Conservation (phyloP, 2,113 vertebrate genomes). For the Paralichthys olivaceus region DNA sequence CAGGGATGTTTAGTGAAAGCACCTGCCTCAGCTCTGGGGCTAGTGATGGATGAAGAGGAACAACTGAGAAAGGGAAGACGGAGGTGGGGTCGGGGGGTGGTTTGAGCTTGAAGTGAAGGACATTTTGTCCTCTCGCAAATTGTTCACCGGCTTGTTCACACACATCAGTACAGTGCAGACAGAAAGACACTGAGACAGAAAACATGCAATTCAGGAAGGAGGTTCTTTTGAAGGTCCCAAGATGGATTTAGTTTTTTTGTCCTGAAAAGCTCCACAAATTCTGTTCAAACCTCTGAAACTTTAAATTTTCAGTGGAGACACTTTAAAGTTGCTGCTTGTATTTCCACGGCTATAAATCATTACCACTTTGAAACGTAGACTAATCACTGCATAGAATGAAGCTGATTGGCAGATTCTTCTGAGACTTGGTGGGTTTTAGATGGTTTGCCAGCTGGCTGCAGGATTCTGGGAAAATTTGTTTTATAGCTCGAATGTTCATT, state of each 20-base stretch:
- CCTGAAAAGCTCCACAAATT: constrained; percentile 33
- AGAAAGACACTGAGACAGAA: constrained; percentile 6
- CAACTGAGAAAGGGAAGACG: constrained; percentile 31
- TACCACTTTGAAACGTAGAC: not conserved
- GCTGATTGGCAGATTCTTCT: constrained; percentile 16
- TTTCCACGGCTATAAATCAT: constrained; percentile 32
- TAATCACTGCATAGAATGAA: constrained; percentile 7
- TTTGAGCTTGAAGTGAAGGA: constrained; percentile 59
- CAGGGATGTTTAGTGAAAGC: constrained; percentile 61
- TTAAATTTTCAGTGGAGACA: constrained; percentile 24
- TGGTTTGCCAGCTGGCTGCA: constrained; percentile 5
- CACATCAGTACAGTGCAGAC: constrained; percentile 8
- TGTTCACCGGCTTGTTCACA: constrained; percentile 5
- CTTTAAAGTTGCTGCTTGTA: constrained; percentile 20
- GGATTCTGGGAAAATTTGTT: not conserved
- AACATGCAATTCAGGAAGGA: constrained; percentile 31
- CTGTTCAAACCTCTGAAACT: not conserved
- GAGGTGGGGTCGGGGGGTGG: constrained; percentile 6
- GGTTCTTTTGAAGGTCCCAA: constrained; percentile 24
- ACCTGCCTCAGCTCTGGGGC: constrained; percentile 59
- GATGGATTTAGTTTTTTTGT: constrained; percentile 2
- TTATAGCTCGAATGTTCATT: constrained; percentile 2
- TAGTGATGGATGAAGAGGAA: constrained; percentile 65
- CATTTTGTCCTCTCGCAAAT: constrained; percentile 53
- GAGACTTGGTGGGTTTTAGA: constrained; percentile 14